Evolutionary conservation across 2,888 invertebrate species (phyloP), one percentile per base, ranked within the genome.

Genomic region (Cephus pulcher): DNA sequence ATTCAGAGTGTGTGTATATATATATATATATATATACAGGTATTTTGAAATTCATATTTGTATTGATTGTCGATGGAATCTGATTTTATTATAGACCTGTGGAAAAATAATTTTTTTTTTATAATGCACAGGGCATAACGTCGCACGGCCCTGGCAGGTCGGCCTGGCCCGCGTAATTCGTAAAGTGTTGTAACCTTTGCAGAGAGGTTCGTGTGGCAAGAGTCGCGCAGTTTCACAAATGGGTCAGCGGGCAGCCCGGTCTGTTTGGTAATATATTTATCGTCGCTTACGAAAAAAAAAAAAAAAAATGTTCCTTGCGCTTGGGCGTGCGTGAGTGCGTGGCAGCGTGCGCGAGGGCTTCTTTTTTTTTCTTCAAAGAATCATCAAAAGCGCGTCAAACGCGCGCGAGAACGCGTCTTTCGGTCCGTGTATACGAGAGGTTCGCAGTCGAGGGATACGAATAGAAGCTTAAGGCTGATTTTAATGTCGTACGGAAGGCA

Each of bases 221-320:
- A 86, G 84, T 86, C 86, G 85, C 83, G 83, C 83, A 86, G 88
- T 90, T 90, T 90, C 90, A 90, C 89, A 90, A 90, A 90, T 90
- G 85, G 90, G 90, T 90, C 90, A 89, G 83, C 86, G 79, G 80
- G 82, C 84, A 81, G 83, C 79, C 81, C 78, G 80, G 77, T 78
- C 33, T 80, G 73, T 87, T 87, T 87, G 86, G 88, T 82, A 86
- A 87, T 84, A 83, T 85, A 86, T 87, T 77, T 86, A 86, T 84
- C 82, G 81, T 81, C 82, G 86, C 85, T 88, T 84, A 86, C 89
- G 86, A 88, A 89, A 87, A 88, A 81, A 70, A 78, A 76, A 30
- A 88, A 89, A 87, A 88, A 81, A 70, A 78, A 76, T 76, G 78
- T 78, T 75, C 78, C 69, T 70, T 75, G 32, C 32, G 71, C 71